A percentile compares a stretch with the other conserved stretches of the same genome.
Evolutionary conservation across 92 coral and sea anemone species (phyloP).

Genomic region (Porites rus): DNA sequence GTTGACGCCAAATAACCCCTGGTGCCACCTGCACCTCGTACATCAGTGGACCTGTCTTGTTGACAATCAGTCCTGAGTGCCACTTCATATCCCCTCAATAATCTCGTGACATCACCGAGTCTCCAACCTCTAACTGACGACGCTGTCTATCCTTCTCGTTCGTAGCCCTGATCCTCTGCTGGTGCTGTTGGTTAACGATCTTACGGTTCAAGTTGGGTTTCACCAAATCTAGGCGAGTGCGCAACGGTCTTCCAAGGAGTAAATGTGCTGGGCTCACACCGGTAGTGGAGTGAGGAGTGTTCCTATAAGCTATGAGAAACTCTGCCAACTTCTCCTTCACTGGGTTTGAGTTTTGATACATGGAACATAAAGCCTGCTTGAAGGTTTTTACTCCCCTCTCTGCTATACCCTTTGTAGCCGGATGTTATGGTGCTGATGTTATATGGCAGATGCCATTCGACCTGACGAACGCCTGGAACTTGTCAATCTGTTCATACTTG

Average conservation of each 20-base stretch:
- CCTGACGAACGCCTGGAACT: slow-evolving; percentile 18
- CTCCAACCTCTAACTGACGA: background rate
- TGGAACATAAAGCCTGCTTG: slow-evolving; percentile 29
- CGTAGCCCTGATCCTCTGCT: no score
- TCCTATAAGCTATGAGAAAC: slow-evolving; percentile 22
- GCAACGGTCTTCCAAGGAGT: slow-evolving; percentile 31
- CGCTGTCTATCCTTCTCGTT: slow-evolving; percentile 11
- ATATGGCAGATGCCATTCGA: slow-evolving; percentile 51
- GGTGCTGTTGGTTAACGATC: slow-evolving; percentile 26
- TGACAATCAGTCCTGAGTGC: no score
- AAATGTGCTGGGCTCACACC: slow-evolving; percentile 29
- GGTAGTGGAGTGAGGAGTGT: slow-evolving; percentile 31
- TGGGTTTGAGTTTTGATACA: slow-evolving; percentile 15
- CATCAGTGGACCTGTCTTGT: no score
- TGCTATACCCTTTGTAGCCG: slow-evolving; percentile 48
- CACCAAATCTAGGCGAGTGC: slow-evolving; percentile 35
- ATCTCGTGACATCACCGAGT: background rate
- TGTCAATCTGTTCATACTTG: slow-evolving; percentile 68
- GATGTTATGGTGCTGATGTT: slow-evolving; percentile 65
- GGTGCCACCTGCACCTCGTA: no score
- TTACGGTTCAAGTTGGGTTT: slow-evolving; percentile 35
- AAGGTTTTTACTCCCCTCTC: slow-evolving; percentile 51
- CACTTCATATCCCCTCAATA: no score
- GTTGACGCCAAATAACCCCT: no score
- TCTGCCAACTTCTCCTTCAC: slow-evolving; percentile 7